Base-by-base conservation (phyloP, 2,113 vertebrate species). In the Festucalex cinctus region DNA sequence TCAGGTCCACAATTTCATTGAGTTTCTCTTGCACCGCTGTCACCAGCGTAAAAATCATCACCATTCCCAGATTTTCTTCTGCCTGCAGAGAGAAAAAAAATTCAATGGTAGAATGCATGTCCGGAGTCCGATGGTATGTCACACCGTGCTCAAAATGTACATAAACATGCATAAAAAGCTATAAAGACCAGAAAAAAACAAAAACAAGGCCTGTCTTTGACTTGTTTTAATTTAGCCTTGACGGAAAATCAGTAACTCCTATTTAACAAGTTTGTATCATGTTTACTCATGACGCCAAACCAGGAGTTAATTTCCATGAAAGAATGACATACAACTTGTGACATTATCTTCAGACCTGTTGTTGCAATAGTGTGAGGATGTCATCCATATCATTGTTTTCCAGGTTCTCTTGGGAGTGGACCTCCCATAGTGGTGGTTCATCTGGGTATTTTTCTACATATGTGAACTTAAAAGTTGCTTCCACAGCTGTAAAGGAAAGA, bases 41-140 rank as follows among this genome's bases (percentile, higher is more conserved):
- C 24, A 98, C 96, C 79, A 99, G 82, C 20, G 95, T 97, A 85
- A 99, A 99, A 65, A 99, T 98, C 97, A 99, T 99, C 37, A 98
- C 97, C 95, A 98, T 96, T 66, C 97, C 97, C 68, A 97, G 87
- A 82, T 99, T 99, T 82, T 98, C 96, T 78, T 96, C 93, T 41
- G 93, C 94, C 97, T 99, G 74, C 9, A 77, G 19, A 94, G 14
- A 5, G 68, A 64, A 17, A 35, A 19, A n/a, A 39, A 35, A 9
- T 26, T 8, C 51, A 24, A 6, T 54, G 22, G 12, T 54, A 54
- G 51, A 10, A 54, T 49, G 9, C 48, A 10, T 32, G 28, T 32
- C 28, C 2, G 28, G 46, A 20, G 14, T 44, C 13, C 14, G 8
- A 6, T 48, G 17, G 20, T 8, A 20, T 6, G 20, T 20, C 46